Evolutionary conservation across 1,140 invertebrate species (phyloP), one percentile per base, ranked within the genome.

Genomic region (Leptonema lineaticorne): DNA sequence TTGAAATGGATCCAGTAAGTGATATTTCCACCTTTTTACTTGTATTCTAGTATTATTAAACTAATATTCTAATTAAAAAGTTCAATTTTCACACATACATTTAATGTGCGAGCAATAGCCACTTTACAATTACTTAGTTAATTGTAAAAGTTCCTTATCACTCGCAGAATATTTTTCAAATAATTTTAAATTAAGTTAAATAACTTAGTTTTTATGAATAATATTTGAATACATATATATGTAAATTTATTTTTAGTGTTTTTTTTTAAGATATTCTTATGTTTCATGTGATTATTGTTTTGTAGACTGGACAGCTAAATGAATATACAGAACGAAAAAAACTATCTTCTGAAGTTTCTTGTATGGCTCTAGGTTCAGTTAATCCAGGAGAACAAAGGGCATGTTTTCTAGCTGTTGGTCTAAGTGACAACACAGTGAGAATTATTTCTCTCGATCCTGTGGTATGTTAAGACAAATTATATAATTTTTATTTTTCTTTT

Each of bases 1-100:
- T 99, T 81, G 97, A 99, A 86, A 97, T 99, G 96, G 97, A 99
- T 81, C 91, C 93, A 70, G 95, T 97, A 88, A 90, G 90, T 86
- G 24, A 4, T 50, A 33, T 41, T 41, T 4, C 9, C n/a, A n/a
- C n/a, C n/a, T n/a, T n/a, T n/a, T n/a, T n/a, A n/a, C n/a, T n/a
- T n/a, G n/a, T n/a, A n/a, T n/a, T n/a, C n/a, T n/a, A n/a, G n/a
- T n/a, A n/a, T n/a, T n/a, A n/a, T n/a, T n/a, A n/a, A n/a, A n/a
- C n/a, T n/a, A n/a, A n/a, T n/a, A n/a, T n/a, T n/a, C n/a, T n/a
- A n/a, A n/a, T n/a, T n/a, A n/a, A n/a, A n/a, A n/a, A n/a, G n/a
- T n/a, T n/a, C n/a, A n/a, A n/a, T n/a, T n/a, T n/a, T n/a, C n/a
- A n/a, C 7, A 53, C 18, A 6, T 27, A 3, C 28, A 26, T 22